Conservation (phyloP, 1,140 invertebrate species). For the Aphelinus certus region DNA sequence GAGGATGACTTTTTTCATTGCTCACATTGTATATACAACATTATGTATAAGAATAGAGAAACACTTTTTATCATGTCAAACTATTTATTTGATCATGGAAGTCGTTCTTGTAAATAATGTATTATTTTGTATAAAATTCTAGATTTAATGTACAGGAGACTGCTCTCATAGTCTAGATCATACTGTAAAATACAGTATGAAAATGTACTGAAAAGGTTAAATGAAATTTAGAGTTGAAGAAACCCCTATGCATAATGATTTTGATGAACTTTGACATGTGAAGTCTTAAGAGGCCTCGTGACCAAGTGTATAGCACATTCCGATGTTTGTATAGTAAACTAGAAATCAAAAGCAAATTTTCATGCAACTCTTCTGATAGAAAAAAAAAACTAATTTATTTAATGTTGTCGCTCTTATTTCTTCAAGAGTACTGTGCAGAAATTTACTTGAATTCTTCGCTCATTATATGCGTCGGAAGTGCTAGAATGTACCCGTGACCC, state of each 20-base stretch:
- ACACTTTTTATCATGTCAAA: not conserved
- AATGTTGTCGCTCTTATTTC: no score
- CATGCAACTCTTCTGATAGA: no score
- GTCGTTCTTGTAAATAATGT: constrained; percentile 39
- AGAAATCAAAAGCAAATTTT: no score
- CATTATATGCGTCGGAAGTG: no score
- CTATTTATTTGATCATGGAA: constrained; percentile 36
- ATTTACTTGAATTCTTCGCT: no score
- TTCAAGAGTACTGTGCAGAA: no score
- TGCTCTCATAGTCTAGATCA: constrained; percentile 36
- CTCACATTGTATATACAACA: constrained; percentile 29
- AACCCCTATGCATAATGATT: constrained; percentile 27
- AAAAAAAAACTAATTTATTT: no score
- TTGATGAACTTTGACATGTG: constrained; percentile 23
- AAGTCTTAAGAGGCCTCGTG: not conserved
- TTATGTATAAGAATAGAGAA: not conserved
- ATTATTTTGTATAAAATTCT: constrained; percentile 36
- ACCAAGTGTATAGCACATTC: no score
- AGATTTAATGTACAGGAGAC: constrained; percentile 35
- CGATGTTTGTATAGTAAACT: no score
- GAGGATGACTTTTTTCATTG: constrained; percentile 15
- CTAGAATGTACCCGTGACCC: no score
- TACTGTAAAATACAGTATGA: constrained; percentile 4
- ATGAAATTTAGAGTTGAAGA: constrained; percentile 18
- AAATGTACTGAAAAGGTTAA: constrained; percentile 20